A percentile compares a stretch with the other conserved stretches of the same genome.
Evolutionary conservation across 2,113 vertebrate genomes (phyloP).

Genomic region (Sinocyclocheilus grahami): DNA sequence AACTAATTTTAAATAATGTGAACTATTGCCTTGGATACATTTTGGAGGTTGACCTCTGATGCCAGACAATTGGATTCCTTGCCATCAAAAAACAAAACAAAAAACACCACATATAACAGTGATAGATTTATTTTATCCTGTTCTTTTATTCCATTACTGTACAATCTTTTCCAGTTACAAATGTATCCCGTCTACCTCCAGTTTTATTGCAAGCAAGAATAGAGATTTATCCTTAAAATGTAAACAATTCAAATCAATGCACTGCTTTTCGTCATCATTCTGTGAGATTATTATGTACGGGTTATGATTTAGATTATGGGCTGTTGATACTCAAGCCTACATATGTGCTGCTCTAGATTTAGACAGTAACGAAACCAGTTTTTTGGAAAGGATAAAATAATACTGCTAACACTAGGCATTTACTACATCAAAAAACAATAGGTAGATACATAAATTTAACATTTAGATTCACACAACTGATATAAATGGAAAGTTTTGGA

Average conservation of each 20-base stretch:
- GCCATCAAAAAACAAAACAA: background rate
- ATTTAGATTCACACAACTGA: background rate
- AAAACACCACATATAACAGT: background rate
- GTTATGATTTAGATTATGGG: background rate
- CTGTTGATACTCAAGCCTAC: background rate
- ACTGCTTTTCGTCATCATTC: background rate
- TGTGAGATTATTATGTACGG: background rate
- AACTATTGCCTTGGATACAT: background rate
- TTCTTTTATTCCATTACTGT: background rate
- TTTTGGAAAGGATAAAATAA: background rate
- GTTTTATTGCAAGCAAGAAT: background rate
- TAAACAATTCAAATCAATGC: slow-evolving; percentile 24
- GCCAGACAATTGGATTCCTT: background rate
- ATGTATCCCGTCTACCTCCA: background rate
- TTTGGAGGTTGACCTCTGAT: background rate
- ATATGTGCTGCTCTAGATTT: background rate
- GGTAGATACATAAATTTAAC: background rate
- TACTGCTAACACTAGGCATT: background rate
- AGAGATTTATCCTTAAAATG: background rate
- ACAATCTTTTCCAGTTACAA: slow-evolving; percentile 13
- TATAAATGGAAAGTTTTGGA: slow-evolving; percentile 12
- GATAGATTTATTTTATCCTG: background rate
- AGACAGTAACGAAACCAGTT: background rate
- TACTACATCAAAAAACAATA: background rate
- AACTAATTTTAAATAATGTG: background rate